These are phyloP conservation scores for Rhinophrynus dorsalis DNA, from an alignment of 2,797 vertebrate genomes.

Conservation along the genomic window DNA sequence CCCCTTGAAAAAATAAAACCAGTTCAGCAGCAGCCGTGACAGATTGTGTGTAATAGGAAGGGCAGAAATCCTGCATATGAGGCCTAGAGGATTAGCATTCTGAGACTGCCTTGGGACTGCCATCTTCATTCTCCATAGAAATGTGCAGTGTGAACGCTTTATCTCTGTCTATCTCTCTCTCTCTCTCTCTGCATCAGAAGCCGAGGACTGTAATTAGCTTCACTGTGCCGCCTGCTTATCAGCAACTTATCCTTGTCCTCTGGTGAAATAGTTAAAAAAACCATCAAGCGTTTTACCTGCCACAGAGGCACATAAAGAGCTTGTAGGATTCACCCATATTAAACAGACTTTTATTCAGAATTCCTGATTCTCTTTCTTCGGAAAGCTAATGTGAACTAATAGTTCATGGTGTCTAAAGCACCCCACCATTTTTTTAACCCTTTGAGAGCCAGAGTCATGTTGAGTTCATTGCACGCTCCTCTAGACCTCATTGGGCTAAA, in stretches of 20 bases:
- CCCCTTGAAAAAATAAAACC: background rate
- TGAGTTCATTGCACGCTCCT: no score
- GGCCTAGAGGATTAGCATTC: slow-evolving; percentile 54
- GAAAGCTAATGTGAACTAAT: background rate
- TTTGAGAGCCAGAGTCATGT: no score
- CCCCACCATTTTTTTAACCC: no score
- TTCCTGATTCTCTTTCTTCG: background rate
- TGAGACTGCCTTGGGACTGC: slow-evolving; percentile 53
- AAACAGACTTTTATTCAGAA: background rate
- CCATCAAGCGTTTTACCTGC: slow-evolving; percentile 64
- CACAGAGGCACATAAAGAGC: slow-evolving; percentile 56
- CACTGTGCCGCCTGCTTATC: slow-evolving; percentile 66
- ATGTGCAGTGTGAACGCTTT: slow-evolving; percentile 67
- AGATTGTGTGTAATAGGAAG: background rate
- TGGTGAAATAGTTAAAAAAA: background rate
- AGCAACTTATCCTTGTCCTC: slow-evolving; percentile 65
- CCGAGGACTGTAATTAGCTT: slow-evolving; percentile 65
- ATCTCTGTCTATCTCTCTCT: slow-evolving; percentile 64
- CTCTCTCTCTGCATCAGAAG: slow-evolving; percentile 52
- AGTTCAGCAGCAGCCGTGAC: background rate
- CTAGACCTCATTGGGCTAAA: no score
- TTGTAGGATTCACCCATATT: background rate
- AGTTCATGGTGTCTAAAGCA: background rate
- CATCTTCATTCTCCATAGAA: slow-evolving; percentile 66
- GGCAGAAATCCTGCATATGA: slow-evolving; percentile 14